phyloP scores from a whole-genome alignment of 2,797 vertebrate species.

The Acanthopagrus latus region DNA sequence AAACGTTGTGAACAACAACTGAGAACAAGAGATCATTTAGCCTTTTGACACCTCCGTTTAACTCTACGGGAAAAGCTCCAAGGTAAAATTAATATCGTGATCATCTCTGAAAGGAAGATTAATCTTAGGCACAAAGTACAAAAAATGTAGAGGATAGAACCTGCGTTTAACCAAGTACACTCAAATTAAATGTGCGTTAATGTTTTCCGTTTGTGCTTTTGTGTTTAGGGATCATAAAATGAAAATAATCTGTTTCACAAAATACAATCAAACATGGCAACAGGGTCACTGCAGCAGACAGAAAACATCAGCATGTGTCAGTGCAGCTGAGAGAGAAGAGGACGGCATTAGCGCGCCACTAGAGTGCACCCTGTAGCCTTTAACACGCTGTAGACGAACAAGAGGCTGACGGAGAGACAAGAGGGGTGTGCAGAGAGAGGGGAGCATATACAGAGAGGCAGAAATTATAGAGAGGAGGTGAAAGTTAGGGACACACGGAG shows the following conservation, averaged over 20 bases:
- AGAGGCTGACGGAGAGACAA: slow-evolving; percentile 14
- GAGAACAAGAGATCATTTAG: slow-evolving; percentile 18
- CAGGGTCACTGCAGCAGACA: slow-evolving; percentile 25
- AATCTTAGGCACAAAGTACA: background rate
- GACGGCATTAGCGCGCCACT: slow-evolving; percentile 61
- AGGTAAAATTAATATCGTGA: slow-evolving; percentile 7
- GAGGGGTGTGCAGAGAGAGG: background rate
- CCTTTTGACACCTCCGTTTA: background rate
- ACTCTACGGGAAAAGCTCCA: background rate
- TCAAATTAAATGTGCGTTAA: background rate
- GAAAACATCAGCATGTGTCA: slow-evolving; percentile 21
- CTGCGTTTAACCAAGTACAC: background rate
- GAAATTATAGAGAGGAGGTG: background rate
- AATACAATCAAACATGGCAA: slow-evolving; percentile 2
- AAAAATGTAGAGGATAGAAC: background rate
- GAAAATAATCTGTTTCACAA: slow-evolving; percentile 1
- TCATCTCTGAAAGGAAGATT: slow-evolving; percentile 7
- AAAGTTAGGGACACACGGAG: slow-evolving; percentile 9
- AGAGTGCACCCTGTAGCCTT: slow-evolving; percentile 76
- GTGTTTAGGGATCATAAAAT: slow-evolving; percentile 9
- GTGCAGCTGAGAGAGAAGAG: slow-evolving; percentile 33
- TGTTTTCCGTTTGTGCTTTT: background rate
- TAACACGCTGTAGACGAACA: slow-evolving; percentile 35
- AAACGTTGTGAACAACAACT: slow-evolving; percentile 2
- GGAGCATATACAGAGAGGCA: slow-evolving; percentile 5